phyloP scores from a whole-genome alignment of 2,113 vertebrate genomes.

The Tyrannus savana region DNA sequence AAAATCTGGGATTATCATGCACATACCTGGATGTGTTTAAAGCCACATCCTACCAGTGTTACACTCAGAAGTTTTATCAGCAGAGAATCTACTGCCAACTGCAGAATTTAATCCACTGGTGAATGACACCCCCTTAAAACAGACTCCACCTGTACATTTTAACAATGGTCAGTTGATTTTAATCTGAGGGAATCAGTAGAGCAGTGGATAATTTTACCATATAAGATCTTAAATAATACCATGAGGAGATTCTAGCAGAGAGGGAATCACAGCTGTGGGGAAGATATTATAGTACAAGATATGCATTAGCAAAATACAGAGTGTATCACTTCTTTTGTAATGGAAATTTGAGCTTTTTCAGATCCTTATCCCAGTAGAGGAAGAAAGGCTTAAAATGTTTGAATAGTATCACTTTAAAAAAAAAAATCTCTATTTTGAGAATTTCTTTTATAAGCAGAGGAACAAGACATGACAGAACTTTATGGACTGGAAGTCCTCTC shows the following conservation, averaged over 20 bases:
- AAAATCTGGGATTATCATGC: background rate
- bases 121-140: background rate
- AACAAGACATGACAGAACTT: background rate
- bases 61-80: background rate
- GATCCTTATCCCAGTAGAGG: background rate
- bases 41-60: background rate
- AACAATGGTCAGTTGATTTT: background rate
- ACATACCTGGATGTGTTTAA: background rate
- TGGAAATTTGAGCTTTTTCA: background rate
- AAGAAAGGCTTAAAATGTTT: background rate
- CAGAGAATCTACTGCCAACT: background rate
- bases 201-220: background rate
- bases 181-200: background rate
- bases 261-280: background rate
- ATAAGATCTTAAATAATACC: background rate
- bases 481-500: background rate
- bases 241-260: background rate
- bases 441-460: background rate
- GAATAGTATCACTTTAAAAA: background rate
- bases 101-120: background rate
- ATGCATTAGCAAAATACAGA: background rate
- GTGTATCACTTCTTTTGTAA: background rate
- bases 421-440: background rate
- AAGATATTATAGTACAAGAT: background rate
- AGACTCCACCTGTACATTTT: background rate